phyloP scores from a whole-genome alignment of 1,140 invertebrate species.

The Spodoptera frugiperda region DNA sequence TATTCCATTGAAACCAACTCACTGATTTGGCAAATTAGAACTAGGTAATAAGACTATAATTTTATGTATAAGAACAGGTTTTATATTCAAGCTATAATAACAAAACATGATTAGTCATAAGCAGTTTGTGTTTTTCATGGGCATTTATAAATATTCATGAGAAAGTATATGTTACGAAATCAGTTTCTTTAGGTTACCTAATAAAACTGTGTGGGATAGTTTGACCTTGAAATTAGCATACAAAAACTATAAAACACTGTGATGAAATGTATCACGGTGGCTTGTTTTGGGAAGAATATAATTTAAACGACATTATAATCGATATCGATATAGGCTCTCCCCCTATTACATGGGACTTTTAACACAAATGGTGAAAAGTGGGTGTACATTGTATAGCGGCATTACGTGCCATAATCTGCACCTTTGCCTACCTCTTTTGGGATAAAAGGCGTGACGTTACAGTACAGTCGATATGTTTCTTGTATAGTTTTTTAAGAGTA shows the following conservation, averaged over 20 bases:
- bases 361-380: too few relatives aligned
- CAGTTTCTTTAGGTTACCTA: background rate
- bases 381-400: too few relatives aligned
- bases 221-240: constrained; percentile 12
- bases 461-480: too few relatives aligned
- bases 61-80: background rate
- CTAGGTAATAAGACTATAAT: background rate
- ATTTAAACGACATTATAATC: too few relatives aligned
- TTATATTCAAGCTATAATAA: background rate
- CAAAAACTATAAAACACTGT: background rate
- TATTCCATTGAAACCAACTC: too few relatives aligned
- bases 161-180: background rate
- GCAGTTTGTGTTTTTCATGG: constrained; percentile 22
- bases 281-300: background rate
- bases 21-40: too few relatives aligned
- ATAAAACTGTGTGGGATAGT: background rate
- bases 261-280: background rate
- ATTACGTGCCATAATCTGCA: too few relatives aligned
- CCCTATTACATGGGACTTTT: too few relatives aligned
- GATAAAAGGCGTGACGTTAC: too few relatives aligned
- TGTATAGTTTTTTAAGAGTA: too few relatives aligned
- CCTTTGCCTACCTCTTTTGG: too few relatives aligned
- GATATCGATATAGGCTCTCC: too few relatives aligned
- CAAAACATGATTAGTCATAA: constrained; percentile 30
- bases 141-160: constrained; percentile 27